phyloP scores from a whole-genome alignment of 2,888 invertebrate species.

The Girardia tigrina region DNA sequence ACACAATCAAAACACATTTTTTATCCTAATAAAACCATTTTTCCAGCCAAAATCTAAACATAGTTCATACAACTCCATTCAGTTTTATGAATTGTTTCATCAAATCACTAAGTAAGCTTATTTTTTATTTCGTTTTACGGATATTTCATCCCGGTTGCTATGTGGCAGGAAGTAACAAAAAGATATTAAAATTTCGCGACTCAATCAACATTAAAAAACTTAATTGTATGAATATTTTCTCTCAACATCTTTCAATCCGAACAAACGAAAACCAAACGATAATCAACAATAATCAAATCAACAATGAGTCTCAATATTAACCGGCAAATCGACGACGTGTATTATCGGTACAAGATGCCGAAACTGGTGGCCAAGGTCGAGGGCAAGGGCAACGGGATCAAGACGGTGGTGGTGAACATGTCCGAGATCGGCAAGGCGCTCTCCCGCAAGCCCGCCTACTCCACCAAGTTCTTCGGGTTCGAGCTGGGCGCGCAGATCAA shows the following conservation, averaged over 20 bases:
- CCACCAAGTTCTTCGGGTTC: conserved; percentile 95
- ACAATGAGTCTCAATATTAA: conserved; percentile 71
- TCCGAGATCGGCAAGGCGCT: conserved; percentile 92
- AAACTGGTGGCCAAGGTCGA: conserved; percentile 87
- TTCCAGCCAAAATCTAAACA: background rate
- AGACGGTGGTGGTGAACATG: conserved; percentile 99
- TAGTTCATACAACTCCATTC: conserved; percentile 17
- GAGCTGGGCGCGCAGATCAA: conserved; percentile 97
- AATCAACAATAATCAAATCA: too few species aligned
- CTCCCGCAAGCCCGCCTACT: conserved; percentile 86
- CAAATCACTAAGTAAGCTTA: background rate
- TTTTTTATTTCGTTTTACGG: background rate
- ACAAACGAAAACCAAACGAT: background rate
- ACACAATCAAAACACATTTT: background rate
- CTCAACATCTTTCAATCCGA: too few species aligned
- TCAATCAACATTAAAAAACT: conserved; percentile 5
- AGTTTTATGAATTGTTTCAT: conserved; percentile 9
- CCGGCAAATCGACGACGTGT: conserved; percentile 88
- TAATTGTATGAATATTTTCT: conserved; percentile 7
- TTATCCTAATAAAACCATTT: background rate
- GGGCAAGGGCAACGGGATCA: conserved; percentile 97
- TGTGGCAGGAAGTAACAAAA: conserved; percentile 4
- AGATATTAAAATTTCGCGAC: conserved; percentile 11
- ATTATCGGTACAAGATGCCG: conserved; percentile 99
- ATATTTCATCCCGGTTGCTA: too few species aligned